Evolutionary conservation across 1,140 invertebrate species (phyloP).

Genomic region (Heterodera carotae): DNA sequence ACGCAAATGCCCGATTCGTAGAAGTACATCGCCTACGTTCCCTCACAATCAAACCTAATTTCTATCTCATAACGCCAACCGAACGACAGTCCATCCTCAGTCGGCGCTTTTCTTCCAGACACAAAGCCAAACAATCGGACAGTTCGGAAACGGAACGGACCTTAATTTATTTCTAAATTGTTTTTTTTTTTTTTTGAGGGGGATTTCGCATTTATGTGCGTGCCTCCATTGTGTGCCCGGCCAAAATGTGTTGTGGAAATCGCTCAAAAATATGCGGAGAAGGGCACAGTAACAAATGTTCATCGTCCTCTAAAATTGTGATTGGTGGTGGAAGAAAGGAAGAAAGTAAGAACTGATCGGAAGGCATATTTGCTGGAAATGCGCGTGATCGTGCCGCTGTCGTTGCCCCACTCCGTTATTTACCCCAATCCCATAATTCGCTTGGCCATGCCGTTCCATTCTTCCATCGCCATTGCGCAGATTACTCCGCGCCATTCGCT

Average conservation of each 20-base stretch:
- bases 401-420: too few species aligned
- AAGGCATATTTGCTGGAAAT: constrained; percentile 63
- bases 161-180: background rate
- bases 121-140: constrained; percentile 50
- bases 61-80: constrained; percentile 9
- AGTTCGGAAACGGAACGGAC: constrained; percentile 27
- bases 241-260: constrained; percentile 56
- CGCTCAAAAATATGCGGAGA: constrained; percentile 61
- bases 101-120: constrained; percentile 48
- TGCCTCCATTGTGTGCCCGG: constrained; percentile 60
- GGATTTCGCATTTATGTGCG: background rate
- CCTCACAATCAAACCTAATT: background rate
- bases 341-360: constrained; percentile 40
- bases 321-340: background rate
- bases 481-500: too few species aligned
- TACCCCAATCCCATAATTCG: too few species aligned
- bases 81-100: constrained; percentile 58
- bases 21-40: constrained; percentile 51
- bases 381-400: constrained; percentile 33
- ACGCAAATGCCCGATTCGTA: constrained; percentile 63
- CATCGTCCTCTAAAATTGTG: constrained; percentile 40
- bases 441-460: too few species aligned
- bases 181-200: too few species aligned
- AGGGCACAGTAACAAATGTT: constrained; percentile 43
- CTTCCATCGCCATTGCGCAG: too few species aligned